phyloP scores from a whole-genome alignment of 2,797 vertebrate genomes.

The Phrynocephalus vlangalii region DNA sequence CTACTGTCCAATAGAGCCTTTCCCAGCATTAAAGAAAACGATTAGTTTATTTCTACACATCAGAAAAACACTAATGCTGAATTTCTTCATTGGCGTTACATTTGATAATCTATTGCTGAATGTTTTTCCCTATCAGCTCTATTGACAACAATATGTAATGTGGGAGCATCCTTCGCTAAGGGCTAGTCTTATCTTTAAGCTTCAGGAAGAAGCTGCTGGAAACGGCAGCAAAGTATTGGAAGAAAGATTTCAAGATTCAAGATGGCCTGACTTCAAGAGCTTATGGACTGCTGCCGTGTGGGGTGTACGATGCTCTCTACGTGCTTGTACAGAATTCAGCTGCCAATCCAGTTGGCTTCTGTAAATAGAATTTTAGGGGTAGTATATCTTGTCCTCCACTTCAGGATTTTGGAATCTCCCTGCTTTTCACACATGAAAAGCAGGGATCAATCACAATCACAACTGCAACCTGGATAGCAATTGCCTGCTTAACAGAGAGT shows the following conservation, averaged over 20 bases:
- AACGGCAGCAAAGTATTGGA: neutral
- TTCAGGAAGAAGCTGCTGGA: neutral
- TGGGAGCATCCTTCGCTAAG: neutral
- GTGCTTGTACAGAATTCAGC: neutral
- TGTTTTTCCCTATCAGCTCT: neutral
- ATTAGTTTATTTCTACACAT: neutral
- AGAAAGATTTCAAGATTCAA: neutral
- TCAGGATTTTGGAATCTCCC: neutral
- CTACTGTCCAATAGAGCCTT: neutral
- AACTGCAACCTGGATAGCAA: neutral
- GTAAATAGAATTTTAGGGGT: neutral
- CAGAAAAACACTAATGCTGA: neutral
- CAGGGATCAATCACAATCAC: too few species aligned
- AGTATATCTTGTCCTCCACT: neutral
- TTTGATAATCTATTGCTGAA: neutral
- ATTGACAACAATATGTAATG: neutral
- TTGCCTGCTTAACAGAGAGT: neutral
- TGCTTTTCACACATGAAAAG: neutral
- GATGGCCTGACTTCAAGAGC: neutral
- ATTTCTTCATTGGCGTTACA: neutral
- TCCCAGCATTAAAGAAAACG: neutral
- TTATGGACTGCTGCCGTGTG: neutral
- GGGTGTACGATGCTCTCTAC: neutral
- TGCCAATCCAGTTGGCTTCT: neutral
- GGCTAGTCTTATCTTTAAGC: neutral